Evolutionary conservation across 35 echinoderm and acorn worm genomes (phyloP).

Genomic region (Ophiothrix spiculata): DNA sequence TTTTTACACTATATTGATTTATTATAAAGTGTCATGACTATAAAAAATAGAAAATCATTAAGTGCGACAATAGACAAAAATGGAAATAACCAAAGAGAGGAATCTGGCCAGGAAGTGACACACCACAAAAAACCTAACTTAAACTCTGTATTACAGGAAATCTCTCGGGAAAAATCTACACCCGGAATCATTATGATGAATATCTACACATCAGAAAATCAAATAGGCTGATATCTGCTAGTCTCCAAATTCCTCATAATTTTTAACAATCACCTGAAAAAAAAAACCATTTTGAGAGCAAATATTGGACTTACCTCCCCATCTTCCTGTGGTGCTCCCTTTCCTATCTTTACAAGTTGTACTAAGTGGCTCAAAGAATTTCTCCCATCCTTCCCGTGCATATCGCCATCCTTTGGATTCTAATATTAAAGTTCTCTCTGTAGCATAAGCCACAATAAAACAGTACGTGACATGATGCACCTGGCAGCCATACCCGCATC

Average conservation of each 20-base stretch:
- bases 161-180: too few species aligned
- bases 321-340: constrained; percentile 54
- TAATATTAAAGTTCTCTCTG: constrained; percentile 81
- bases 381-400: constrained; percentile 90
- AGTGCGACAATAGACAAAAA: too few species aligned
- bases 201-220: not conserved
- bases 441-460: constrained; percentile 90
- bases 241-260: not conserved
- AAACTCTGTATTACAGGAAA: too few species aligned
- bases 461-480: constrained; percentile 94
- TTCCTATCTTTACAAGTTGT: constrained; percentile 63
- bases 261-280: not conserved
- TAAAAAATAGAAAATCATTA: too few species aligned
- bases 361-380: constrained; percentile 86
- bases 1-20: too few species aligned
- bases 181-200: not conserved
- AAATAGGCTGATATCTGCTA: not conserved
- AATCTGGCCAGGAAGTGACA: too few species aligned
- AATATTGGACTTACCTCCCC: constrained; percentile 66
- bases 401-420: constrained; percentile 95
- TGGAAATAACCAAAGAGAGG: too few species aligned
- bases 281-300: not conserved
- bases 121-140: too few species aligned
- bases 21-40: too few species aligned
- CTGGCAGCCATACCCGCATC: constrained; percentile 95